Conservation (phyloP, 2,888 invertebrate genomes). For the Willowsia nigromaculata region DNA sequence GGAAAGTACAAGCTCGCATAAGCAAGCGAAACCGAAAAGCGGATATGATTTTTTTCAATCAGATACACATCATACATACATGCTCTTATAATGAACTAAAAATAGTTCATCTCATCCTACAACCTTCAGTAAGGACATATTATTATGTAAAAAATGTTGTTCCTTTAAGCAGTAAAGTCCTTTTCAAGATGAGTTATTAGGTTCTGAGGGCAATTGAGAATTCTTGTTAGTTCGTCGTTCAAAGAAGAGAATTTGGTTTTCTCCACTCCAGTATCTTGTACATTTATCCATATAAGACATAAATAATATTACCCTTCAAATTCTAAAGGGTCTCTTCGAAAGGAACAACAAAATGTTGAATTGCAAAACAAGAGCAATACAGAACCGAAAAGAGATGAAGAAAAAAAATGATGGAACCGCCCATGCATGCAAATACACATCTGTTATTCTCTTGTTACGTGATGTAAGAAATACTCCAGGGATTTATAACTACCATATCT, state of each 20-base stretch:
- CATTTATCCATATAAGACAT: neutral
- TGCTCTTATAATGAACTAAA: neutral
- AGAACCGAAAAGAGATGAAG: slow-evolving; percentile 15
- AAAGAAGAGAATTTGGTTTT: neutral
- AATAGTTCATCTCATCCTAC: neutral
- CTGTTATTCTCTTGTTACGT: slow-evolving; percentile 51
- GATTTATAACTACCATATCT: slow-evolving; percentile 42
- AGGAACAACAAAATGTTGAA: neutral
- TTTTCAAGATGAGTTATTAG: neutral
- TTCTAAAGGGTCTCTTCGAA: neutral
- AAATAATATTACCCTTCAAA: neutral
- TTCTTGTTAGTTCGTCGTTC: slow-evolving; percentile 3
- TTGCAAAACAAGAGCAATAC: slow-evolving; percentile 42
- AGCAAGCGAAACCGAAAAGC: too few species aligned
- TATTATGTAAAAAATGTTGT: neutral
- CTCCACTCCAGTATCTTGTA: neutral
- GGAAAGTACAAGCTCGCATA: too few species aligned
- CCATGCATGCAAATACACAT: slow-evolving; percentile 40
- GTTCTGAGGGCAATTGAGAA: slow-evolving; percentile 13
- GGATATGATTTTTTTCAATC: neutral
- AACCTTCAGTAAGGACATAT: neutral
- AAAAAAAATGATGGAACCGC: slow-evolving; percentile 42
- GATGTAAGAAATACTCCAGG: slow-evolving; percentile 58
- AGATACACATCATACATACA: neutral
- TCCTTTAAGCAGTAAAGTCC: neutral